Conservation (phyloP, 1,140 invertebrate species). For the Hylaeus volcanicus region DNA sequence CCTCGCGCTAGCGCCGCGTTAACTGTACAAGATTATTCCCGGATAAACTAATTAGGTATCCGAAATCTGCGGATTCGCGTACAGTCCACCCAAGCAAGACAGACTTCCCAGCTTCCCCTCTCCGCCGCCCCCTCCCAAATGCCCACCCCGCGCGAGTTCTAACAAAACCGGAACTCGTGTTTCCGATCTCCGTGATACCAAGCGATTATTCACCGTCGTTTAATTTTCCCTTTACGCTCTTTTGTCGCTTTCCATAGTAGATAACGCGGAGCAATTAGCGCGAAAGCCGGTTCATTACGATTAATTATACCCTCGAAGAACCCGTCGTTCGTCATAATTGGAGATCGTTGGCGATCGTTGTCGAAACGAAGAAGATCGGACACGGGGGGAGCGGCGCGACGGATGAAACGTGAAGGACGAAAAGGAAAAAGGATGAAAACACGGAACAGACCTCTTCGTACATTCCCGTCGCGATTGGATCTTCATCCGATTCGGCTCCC, state of each 20-base stretch:
- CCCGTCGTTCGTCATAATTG: constrained; percentile 45
- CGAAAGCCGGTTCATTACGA: constrained; percentile 41
- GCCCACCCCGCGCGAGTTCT: too few relatives aligned
- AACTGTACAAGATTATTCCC: constrained; percentile 66
- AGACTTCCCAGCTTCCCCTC: not conserved
- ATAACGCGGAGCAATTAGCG: constrained; percentile 38
- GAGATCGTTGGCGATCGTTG: constrained; percentile 17
- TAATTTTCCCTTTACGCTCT: constrained; percentile 18
- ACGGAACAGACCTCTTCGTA: constrained; percentile 18
- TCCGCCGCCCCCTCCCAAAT: not conserved
- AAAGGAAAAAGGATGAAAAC: constrained; percentile 25
- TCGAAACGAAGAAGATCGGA: constrained; percentile 28
- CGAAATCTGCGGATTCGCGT: constrained; percentile 52
- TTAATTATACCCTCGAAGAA: constrained; percentile 35
- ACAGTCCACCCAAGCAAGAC: constrained; percentile 14
- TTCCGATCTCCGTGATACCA: not conserved
- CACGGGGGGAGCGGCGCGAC: not conserved
- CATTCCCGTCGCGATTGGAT: constrained; percentile 33
- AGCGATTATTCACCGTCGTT: not conserved
- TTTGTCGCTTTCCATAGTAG: not conserved
- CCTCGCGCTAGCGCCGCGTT: constrained; percentile 45
- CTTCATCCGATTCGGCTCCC: constrained; percentile 35
- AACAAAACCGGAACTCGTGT: not conserved
- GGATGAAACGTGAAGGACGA: not conserved
- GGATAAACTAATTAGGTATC: constrained; percentile 67